Evolutionary conservation across 2,888 invertebrate genomes (phyloP).

Genomic region (Leptinotarsa tumamoca): DNA sequence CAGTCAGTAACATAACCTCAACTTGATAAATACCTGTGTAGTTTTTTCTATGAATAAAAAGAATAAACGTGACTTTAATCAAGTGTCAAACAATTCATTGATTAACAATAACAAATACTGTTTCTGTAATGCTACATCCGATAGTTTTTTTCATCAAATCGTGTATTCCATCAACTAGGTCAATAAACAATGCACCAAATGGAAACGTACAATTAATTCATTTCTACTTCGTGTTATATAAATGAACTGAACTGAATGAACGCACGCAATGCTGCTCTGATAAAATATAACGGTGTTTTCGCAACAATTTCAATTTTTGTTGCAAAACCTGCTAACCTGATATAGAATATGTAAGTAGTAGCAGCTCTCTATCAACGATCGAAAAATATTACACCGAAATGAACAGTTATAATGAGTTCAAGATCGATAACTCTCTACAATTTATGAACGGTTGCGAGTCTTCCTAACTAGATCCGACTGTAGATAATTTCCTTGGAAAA

Average conservation of each 20-base stretch:
- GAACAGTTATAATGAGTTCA: constrained; percentile 12
- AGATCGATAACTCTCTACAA: constrained; percentile 4
- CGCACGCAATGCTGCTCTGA: constrained; percentile 10
- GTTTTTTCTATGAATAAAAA: no score
- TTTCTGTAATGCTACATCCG: neutral
- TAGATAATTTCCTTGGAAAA: neutral
- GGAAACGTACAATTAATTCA: constrained; percentile 10
- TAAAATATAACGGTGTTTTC: constrained; percentile 24
- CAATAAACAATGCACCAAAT: constrained; percentile 10
- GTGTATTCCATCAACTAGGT: neutral
- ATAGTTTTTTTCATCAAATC: neutral
- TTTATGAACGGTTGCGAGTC: neutral
- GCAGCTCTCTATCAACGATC: constrained; percentile 10
- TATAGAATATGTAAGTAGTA: constrained; percentile 19
- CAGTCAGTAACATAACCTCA: no score
- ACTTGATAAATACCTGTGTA: no score
- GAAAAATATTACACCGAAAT: constrained; percentile 19
- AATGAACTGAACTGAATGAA: constrained; percentile 15
- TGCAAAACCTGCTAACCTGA: constrained; percentile 21
- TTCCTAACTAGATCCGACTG: neutral
- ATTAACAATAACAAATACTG: neutral
- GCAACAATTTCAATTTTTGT: constrained; percentile 29
- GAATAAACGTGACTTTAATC: neutral
- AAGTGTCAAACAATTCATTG: neutral
- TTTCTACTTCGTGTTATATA: constrained; percentile 9